Conservation (phyloP, 1,140 invertebrate species). For the Hetaerina americana region DNA sequence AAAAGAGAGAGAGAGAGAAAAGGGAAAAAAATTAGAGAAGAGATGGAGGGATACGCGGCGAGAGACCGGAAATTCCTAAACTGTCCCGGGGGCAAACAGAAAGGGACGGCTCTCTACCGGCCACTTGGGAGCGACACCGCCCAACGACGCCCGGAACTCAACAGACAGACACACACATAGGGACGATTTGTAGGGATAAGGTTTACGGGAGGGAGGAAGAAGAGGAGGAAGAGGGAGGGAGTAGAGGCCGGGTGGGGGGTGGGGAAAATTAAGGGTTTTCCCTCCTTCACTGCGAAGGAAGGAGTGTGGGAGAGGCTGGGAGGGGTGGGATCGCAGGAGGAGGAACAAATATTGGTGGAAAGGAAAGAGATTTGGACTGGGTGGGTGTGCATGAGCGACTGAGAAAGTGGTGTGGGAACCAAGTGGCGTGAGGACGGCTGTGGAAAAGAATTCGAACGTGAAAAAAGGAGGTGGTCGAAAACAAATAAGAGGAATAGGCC, state of each 20-base stretch:
- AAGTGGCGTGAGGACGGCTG: background rate
- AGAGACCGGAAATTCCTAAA: background rate
- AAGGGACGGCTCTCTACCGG: background rate
- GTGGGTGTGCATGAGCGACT: too few species aligned
- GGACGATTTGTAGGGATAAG: background rate
- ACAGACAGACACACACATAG: too few species aligned
- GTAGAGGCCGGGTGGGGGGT: background rate
- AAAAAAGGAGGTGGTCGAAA: background rate
- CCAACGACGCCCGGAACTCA: too few species aligned
- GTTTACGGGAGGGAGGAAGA: background rate
- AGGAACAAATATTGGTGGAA: background rate
- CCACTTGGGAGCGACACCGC: background rate
- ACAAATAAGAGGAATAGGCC: background rate
- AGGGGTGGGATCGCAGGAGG: background rate
- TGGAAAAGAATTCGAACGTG: background rate
- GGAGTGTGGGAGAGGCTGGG: background rate
- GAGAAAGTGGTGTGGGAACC: too few species aligned
- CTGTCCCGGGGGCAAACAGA: background rate
- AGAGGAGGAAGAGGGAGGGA: background rate
- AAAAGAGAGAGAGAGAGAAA: background rate
- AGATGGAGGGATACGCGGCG: background rate
- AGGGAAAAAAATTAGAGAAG: background rate
- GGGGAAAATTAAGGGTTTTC: too few species aligned
- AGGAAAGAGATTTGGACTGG: too few species aligned
- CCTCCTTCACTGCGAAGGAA: too few species aligned